phyloP scores from a whole-genome alignment of 2,113 vertebrate species.

The Propithecus coquereli region DNA sequence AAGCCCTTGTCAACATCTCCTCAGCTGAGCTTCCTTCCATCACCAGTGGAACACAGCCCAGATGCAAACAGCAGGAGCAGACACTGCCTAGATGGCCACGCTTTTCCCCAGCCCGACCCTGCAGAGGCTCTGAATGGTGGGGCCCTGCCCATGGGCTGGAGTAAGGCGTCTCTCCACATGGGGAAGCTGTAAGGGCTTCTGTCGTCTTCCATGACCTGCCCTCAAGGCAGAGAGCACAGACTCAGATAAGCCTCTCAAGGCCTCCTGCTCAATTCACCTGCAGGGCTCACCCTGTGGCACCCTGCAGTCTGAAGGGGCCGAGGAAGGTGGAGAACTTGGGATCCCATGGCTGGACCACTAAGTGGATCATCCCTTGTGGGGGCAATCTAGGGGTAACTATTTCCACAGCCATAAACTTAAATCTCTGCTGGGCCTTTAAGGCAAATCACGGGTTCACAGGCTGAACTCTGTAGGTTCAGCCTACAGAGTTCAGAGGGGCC shows the following conservation, averaged over 20 bases:
- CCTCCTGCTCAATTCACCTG: background rate
- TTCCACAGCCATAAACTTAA: background rate
- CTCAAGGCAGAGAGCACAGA: background rate
- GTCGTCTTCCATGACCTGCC: background rate
- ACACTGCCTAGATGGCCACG: background rate
- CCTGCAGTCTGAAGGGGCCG: background rate
- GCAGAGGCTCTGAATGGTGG: background rate
- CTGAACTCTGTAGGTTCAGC: no score
- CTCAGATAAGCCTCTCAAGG: background rate
- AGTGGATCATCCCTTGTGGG: background rate
- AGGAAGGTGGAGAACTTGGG: background rate
- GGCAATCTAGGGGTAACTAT: background rate
- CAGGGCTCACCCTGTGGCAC: background rate
- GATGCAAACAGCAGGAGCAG: conserved; percentile 8
- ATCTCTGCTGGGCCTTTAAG: background rate
- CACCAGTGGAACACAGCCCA: background rate
- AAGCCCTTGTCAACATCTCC: background rate
- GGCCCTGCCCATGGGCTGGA: background rate
- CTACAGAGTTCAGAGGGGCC: background rate
- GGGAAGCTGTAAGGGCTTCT: background rate
- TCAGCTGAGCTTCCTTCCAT: conserved; percentile 9
- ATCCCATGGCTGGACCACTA: background rate
- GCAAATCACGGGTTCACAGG: background rate
- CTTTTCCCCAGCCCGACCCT: background rate
- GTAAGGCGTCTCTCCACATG: accelerated